A percentile compares a stretch with the other conserved stretches of the same genome.
Evolutionary conservation across 2,113 vertebrate genomes (phyloP).

Genomic region (Turnix velox): DNA sequence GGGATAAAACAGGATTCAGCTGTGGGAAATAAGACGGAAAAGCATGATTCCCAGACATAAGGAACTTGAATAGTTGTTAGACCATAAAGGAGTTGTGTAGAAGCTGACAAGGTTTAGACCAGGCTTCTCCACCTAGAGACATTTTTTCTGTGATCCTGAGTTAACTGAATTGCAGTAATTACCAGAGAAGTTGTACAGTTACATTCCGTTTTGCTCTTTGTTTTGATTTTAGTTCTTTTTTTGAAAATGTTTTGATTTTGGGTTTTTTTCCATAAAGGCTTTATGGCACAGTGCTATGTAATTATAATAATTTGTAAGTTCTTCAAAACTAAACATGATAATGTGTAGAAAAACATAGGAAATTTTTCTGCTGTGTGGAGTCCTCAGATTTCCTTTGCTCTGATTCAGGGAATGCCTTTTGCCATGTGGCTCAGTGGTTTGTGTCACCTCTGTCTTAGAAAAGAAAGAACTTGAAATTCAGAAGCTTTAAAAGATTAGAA

Average conservation of each 20-base stretch:
- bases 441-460: not conserved
- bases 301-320: not conserved
- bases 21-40: slow-evolving; percentile 24
- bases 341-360: not conserved
- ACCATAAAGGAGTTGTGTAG: not conserved
- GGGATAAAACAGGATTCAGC: slow-evolving; percentile 29
- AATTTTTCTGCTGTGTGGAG: not conserved
- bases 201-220: not conserved
- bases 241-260: not conserved
- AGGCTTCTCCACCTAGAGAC: not conserved
- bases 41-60: not conserved
- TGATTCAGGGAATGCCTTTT: not conserved
- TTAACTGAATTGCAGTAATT: not conserved
- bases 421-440: not conserved
- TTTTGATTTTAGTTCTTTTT: not conserved
- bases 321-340: not conserved
- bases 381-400: not conserved
- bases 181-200: not conserved
- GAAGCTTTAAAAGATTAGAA: not conserved
- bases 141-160: not conserved
- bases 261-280: not conserved
- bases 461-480: not conserved
- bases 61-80: slow-evolving; percentile 9
- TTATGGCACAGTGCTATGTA: not conserved
- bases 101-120: not conserved